These are phyloP conservation scores for Alectoris magna DNA, from an alignment of 2,797 vertebrate genomes.

Conservation along the genomic window DNA sequence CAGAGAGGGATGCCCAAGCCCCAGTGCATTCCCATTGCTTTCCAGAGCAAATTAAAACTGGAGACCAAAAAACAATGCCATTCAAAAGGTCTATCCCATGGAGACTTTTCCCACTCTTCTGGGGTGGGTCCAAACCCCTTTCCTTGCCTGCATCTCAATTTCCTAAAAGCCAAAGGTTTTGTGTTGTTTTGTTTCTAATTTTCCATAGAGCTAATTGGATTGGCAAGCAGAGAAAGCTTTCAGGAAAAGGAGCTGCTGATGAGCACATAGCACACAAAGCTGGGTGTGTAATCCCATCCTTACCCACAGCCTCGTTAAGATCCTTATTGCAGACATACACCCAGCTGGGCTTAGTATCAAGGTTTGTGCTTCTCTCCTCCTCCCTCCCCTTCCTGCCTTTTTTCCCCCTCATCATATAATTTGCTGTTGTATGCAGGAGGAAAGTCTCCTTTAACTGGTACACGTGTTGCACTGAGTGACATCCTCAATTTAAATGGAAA, in stretches of 20 bases:
- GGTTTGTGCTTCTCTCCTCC: slow-evolving; percentile 1
- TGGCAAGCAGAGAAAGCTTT: neutral
- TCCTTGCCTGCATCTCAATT: neutral
- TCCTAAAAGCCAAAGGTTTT: neutral
- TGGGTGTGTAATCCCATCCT: slow-evolving; percentile 1
- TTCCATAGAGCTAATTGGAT: slow-evolving; percentile 5
- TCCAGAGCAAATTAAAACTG: neutral
- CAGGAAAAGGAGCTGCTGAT: slow-evolving; percentile 1
- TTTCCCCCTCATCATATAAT: neutral
- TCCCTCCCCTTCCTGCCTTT: neutral
- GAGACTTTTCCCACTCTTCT: neutral
- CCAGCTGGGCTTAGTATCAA: neutral
- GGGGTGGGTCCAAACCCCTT: neutral
- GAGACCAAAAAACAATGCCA: neutral
- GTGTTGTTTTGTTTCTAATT: neutral
- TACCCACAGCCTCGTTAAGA: slow-evolving; percentile 34
- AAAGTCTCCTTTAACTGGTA: neutral
- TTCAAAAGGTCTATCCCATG: rapidly evolving
- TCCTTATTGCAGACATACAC: slow-evolving; percentile 19
- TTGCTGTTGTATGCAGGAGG: neutral
- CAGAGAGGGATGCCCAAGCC: too few species aligned
- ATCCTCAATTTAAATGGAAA: slow-evolving; percentile 67
- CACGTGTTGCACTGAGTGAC: slow-evolving; percentile 36
- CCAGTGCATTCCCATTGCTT: neutral
- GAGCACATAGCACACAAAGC: neutral